Conservation (phyloP, 1,140 invertebrate genomes). For the Aphaenogaster ashmeadi region DNA sequence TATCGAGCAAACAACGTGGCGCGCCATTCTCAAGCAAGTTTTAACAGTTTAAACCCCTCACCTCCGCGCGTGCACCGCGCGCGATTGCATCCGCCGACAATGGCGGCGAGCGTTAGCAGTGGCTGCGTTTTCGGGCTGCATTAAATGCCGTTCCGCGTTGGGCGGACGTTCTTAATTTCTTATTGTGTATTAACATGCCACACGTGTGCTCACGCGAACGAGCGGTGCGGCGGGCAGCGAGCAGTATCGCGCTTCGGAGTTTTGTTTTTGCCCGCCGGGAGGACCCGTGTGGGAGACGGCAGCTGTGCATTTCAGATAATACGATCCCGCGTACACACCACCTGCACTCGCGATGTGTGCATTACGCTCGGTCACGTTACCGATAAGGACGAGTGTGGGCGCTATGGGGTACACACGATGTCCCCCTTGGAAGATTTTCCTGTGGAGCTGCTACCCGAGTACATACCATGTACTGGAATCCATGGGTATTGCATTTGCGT, state of each 20-base stretch:
- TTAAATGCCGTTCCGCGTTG: constrained; percentile 35
- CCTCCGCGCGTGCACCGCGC: constrained; percentile 7
- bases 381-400: constrained; percentile 67
- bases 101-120: constrained; percentile 30
- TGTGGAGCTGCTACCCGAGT: background rate
- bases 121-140: constrained; percentile 45
- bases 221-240: constrained; percentile 17
- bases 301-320: constrained; percentile 83
- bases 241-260: constrained; percentile 80
- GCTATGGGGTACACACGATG: constrained; percentile 29
- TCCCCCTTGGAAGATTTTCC: constrained; percentile 37
- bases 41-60: constrained; percentile 43
- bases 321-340: constrained; percentile 72
- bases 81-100: constrained; percentile 54
- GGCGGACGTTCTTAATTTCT: constrained; percentile 82
- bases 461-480: background rate
- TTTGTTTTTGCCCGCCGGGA: constrained; percentile 74
- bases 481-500: background rate
- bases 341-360: constrained; percentile 69
- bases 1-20: constrained; percentile 64
- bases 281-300: constrained; percentile 83
- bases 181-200: constrained; percentile 85
- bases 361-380: constrained; percentile 78
- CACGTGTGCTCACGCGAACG: constrained; percentile 83
- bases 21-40: constrained; percentile 60